These are phyloP conservation scores for Deroptyus accipitrinus DNA, from an alignment of 2,113 vertebrate species.

Conservation along the genomic window DNA sequence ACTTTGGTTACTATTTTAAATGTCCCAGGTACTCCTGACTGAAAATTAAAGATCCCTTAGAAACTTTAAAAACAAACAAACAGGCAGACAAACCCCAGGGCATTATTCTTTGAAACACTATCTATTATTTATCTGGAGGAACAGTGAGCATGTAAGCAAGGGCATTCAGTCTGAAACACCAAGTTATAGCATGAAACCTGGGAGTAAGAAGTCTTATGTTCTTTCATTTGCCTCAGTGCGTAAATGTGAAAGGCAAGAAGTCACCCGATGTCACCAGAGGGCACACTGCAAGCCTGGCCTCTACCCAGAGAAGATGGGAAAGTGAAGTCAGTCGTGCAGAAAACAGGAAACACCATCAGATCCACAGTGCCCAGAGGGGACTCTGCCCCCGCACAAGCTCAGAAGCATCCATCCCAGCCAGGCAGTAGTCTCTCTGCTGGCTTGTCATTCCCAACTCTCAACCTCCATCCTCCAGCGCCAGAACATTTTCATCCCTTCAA, in stretches of 20 bases:
- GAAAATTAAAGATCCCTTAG: not conserved
- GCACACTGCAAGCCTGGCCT: not conserved
- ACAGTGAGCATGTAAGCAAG: not conserved
- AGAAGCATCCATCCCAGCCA: not conserved
- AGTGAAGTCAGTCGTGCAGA: not conserved
- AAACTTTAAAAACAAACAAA: not conserved
- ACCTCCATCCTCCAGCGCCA: not conserved
- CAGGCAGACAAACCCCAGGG: not conserved
- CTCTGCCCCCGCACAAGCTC: not conserved
- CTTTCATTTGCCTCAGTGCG: not conserved
- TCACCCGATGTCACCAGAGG: not conserved
- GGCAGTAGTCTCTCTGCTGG: no score
- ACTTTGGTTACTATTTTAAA: not conserved
- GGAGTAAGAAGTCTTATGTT: not conserved
- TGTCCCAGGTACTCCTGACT: not conserved
- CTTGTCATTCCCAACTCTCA: not conserved
- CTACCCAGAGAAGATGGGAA: not conserved
- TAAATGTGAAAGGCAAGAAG: not conserved
- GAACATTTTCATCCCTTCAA: not conserved
- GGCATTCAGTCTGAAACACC: not conserved
- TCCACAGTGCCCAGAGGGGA: rapidly evolving
- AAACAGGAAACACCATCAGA: not conserved
- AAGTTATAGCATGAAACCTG: not conserved
- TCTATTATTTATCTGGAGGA: not conserved
- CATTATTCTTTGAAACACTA: not conserved